Percentiles rank a stretch among this genome's conserved stretches.
Conservation (phyloP, 2,113 vertebrate species). For the Taxidea taxus region DNA sequence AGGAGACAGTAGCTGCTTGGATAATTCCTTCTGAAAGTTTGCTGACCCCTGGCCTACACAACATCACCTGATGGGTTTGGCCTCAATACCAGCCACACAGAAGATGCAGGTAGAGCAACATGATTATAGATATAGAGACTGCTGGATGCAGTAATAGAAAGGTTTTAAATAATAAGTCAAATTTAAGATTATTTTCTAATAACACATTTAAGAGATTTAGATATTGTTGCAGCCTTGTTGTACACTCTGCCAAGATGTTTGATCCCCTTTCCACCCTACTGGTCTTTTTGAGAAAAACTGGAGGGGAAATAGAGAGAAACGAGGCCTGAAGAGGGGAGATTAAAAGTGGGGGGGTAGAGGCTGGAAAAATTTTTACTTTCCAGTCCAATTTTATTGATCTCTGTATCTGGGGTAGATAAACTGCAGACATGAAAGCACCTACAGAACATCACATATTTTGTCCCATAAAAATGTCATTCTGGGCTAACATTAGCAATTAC, state of each 20-base stretch:
- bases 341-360: background rate
- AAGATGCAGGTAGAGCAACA: background rate
- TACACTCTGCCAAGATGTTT: background rate
- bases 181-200: background rate
- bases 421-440: constrained; percentile 38
- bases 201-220: background rate
- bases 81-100: background rate
- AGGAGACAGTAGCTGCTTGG: background rate
- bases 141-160: background rate
- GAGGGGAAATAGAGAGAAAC: background rate
- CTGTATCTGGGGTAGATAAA: constrained; percentile 9
- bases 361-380: constrained; percentile 48
- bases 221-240: background rate
- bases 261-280: background rate
- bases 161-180: background rate
- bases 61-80: background rate
- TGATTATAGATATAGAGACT: background rate
- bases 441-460: constrained; percentile 12
- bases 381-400: constrained; percentile 58
- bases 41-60: background rate
- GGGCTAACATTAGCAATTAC: constrained; percentile 36
- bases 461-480: constrained; percentile 23
- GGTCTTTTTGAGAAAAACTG: background rate
- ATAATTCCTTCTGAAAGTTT: background rate
- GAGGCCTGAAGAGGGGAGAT: background rate